phyloP scores from a whole-genome alignment of 2,797 vertebrate genomes.

The Cryptoblepharus egeriae region DNA sequence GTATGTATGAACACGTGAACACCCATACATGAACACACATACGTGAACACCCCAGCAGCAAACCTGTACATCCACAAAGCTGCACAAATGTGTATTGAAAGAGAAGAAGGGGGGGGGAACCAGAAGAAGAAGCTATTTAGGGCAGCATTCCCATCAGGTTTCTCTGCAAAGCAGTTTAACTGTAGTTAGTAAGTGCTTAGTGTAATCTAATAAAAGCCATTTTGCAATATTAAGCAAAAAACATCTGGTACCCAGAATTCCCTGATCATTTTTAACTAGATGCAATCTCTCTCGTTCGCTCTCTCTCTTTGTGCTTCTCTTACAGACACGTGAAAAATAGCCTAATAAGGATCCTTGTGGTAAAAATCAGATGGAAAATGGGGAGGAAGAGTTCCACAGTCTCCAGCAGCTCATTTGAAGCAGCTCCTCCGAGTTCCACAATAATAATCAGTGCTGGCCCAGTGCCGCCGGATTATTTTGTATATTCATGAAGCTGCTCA shows the following conservation, averaged over 20 bases:
- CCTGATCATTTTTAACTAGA: slow-evolving; percentile 87
- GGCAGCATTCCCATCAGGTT: slow-evolving; percentile 80
- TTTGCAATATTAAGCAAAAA: slow-evolving; percentile 89
- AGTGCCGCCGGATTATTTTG: slow-evolving; percentile 86
- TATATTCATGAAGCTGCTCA: slow-evolving; percentile 90
- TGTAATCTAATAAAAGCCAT: slow-evolving; percentile 88
- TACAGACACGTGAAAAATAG: slow-evolving; percentile 85
- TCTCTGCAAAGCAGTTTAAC: slow-evolving; percentile 84
- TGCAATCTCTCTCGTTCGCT: slow-evolving; percentile 80
- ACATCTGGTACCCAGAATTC: slow-evolving; percentile 89
- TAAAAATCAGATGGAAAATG: slow-evolving; percentile 83
- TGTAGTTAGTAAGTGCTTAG: slow-evolving; percentile 86
- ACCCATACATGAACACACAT: too few species aligned
- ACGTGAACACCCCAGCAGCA: background rate
- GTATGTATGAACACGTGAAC: too few species aligned
- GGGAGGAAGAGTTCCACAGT: slow-evolving; percentile 79
- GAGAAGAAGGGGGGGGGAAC: slow-evolving; percentile 19
- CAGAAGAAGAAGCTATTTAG: slow-evolving; percentile 77
- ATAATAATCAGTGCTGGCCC: slow-evolving; percentile 88
- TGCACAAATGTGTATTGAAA: slow-evolving; percentile 37
- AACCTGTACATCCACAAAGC: slow-evolving; percentile 21
- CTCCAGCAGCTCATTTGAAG: slow-evolving; percentile 83
- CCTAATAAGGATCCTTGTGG: slow-evolving; percentile 84
- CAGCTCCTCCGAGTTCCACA: slow-evolving; percentile 81
- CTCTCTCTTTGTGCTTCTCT: slow-evolving; percentile 78